Evolutionary conservation across 2,888 invertebrate species (phyloP), one percentile per base, ranked within the genome.

Genomic region (Drosophila prolongata): DNA sequence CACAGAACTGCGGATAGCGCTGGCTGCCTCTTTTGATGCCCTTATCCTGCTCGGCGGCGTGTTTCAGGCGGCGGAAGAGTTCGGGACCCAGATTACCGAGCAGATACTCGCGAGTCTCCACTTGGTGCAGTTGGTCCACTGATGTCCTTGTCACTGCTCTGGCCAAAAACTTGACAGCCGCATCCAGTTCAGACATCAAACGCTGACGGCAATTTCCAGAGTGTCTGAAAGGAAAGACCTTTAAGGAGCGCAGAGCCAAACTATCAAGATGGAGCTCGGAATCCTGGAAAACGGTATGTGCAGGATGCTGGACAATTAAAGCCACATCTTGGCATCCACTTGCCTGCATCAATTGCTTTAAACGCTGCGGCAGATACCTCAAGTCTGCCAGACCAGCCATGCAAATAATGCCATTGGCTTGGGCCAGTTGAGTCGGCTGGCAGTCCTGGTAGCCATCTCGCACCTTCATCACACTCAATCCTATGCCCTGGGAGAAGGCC

Each of bases 31-130:
- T 87, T 0, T 37, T 46, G 62, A 91, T 86, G 74, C 92, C 79
- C 70, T 90, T 79, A 89, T 92, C 81, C 13, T 59, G 71, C 5
- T 59, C 38, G 13, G 76, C 72, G 3, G 90, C 87, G 13, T 76
- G 62, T 1, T 91, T 92, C 42, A 95, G 92, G 76, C 93, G 93
- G 64, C 93, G 93, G 94, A 95, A 95, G 74, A 95, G 93, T 91
- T 95, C 95, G 64, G 94, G 93, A 6, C 94, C 94, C 11, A 95
- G 91, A 77, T 94, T 93, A 56, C 93, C 92, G 61, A 93, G 91
- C 60, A 95, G 91, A 78, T 95, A 94, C 2, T 93, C 93, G 68
- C 93, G 92, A 10, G 95, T 86, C 43, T 92, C 92, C 86, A 95
- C 93, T 85, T 95, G 93, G 92, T 94, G 94, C 42, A 95, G 83